A percentile compares a stretch with the other conserved stretches of the same genome.
Conservation (phyloP, 2,797 vertebrate genomes). For the Gorsachius magnificus region DNA sequence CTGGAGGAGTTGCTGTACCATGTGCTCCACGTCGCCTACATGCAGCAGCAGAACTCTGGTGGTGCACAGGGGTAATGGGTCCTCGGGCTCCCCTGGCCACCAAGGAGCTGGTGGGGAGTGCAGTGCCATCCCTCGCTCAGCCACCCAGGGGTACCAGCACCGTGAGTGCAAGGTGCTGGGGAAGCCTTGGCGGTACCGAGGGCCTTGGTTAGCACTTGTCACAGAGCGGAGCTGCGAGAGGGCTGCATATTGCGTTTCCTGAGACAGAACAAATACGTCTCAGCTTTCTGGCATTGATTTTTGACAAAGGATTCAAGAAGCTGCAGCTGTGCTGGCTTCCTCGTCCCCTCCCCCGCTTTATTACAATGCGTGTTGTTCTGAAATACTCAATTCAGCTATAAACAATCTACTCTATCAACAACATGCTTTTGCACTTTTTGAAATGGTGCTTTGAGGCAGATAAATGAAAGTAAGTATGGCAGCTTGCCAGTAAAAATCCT, state of each 20-base stretch:
- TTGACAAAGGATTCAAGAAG: constrained; percentile 73
- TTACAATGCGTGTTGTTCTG: constrained; percentile 78
- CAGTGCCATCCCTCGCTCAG: neutral
- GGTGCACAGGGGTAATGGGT: neutral
- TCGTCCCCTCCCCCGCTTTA: constrained; percentile 58
- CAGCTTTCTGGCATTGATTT: constrained; percentile 67
- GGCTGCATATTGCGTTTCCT: constrained; percentile 60
- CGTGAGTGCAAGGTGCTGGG: constrained; percentile 14
- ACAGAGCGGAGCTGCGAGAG: constrained; percentile 54
- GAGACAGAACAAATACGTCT: constrained; percentile 65
- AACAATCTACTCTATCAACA: constrained; percentile 92
- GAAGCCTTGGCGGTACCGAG: neutral
- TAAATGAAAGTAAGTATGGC: constrained; percentile 90
- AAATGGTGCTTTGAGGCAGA: constrained; percentile 89
- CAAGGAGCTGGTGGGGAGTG: neutral
- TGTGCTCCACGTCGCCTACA: neutral
- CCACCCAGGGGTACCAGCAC: constrained; percentile 11
- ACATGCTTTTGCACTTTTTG: constrained; percentile 99
- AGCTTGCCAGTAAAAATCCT: constrained; percentile 84
- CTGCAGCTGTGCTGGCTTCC: constrained; percentile 73
- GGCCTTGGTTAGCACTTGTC: constrained; percentile 62
- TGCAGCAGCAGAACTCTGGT: constrained; percentile 8
- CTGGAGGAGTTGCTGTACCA: neutral
- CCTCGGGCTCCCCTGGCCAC: constrained; percentile 12
- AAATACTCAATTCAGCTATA: constrained; percentile 87